Evolutionary conservation across 1,140 invertebrate genomes (phyloP).

Genomic region (Sycobia sp.): DNA sequence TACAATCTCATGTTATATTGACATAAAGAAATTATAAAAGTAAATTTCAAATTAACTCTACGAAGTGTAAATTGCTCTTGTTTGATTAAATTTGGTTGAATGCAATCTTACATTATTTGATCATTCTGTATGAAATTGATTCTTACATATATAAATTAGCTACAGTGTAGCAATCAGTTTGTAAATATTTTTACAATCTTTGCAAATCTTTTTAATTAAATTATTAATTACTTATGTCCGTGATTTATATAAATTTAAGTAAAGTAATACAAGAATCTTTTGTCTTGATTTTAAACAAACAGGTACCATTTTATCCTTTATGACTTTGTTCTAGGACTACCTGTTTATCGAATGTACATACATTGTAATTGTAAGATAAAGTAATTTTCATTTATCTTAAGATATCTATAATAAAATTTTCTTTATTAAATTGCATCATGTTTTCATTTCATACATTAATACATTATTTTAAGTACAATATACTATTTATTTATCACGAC

Average conservation of each 20-base stretch:
- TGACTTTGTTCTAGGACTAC: background rate
- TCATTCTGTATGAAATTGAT: background rate
- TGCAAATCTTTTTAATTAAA: slow-evolving; percentile 8
- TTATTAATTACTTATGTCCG: background rate
- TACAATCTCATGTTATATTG: background rate
- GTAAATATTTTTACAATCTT: slow-evolving; percentile 28
- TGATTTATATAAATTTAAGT: background rate
- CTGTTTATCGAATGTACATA: slow-evolving; percentile 27
- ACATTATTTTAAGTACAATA: no score
- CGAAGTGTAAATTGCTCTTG: background rate
- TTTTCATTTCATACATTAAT: no score
- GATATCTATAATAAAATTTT: slow-evolving; percentile 23
- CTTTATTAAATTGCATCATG: slow-evolving; percentile 7
- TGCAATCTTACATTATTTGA: background rate
- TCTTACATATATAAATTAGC: background rate
- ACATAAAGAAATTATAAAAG: background rate
- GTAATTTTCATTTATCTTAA: slow-evolving; percentile 24
- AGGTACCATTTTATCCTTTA: background rate
- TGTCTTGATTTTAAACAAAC: slow-evolving; percentile 3
- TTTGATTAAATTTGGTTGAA: background rate
- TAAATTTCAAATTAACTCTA: slow-evolving; percentile 7
- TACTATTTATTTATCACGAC: no score
- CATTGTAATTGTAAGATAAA: slow-evolving; percentile 28
- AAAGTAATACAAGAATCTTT: background rate
- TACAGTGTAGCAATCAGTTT: background rate